Evolutionary conservation across 2,888 invertebrate species (phyloP).

Genomic region (Andrena flavipes): DNA sequence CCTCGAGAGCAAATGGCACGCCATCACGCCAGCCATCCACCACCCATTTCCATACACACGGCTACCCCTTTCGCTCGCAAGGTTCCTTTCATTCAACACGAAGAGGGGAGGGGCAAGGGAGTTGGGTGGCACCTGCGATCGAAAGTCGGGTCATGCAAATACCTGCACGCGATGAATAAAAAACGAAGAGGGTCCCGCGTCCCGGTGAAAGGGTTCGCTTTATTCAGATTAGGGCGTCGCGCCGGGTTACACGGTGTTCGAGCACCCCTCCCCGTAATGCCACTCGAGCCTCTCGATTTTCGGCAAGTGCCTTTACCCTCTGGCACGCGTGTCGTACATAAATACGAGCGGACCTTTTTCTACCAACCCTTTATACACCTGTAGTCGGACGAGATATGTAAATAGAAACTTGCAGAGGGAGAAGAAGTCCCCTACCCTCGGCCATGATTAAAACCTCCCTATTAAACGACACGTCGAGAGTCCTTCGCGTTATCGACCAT

Average conservation of each 20-base stretch:
- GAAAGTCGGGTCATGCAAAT: conserved; percentile 77
- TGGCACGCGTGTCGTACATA: conserved; percentile 38
- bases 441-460: too few species aligned
- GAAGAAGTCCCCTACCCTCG: too few species aligned
- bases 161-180: conserved; percentile 77
- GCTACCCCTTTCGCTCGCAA: conserved; percentile 63
- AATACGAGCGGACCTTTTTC: conserved; percentile 34
- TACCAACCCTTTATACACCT: conserved; percentile 31
- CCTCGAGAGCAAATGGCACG: conserved; percentile 43
- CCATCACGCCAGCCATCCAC: conserved; percentile 60
- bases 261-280: conserved; percentile 66
- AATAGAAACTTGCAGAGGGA: not conserved
- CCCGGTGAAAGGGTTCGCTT: conserved; percentile 77
- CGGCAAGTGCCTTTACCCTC: conserved; percentile 69
- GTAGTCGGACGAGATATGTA: not conserved
- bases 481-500: too few species aligned
- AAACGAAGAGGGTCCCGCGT: conserved; percentile 71
- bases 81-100: conserved; percentile 71
- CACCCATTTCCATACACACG: conserved; percentile 76
- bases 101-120: conserved; percentile 75
- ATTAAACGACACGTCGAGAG: too few species aligned
- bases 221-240: conserved; percentile 82
- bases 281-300: conserved; percentile 69
- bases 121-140: conserved; percentile 73
- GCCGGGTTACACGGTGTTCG: conserved; percentile 57